phyloP scores from a whole-genome alignment of 2,888 invertebrate species.

The Sinhomidia bicolor region DNA sequence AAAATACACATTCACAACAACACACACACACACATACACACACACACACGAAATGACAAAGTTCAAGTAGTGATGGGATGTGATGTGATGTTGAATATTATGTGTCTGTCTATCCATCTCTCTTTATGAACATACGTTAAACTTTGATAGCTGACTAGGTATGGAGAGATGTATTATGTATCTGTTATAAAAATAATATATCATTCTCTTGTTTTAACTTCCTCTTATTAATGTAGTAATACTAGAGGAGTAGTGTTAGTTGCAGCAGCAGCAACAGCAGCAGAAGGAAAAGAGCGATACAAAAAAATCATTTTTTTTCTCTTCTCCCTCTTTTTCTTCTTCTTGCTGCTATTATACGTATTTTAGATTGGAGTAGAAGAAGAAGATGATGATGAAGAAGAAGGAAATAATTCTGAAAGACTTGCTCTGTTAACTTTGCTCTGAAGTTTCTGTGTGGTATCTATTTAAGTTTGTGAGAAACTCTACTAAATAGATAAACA shows the following conservation, averaged over 20 bases:
- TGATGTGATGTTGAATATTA: constrained; percentile 28
- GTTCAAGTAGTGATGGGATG: constrained; percentile 58
- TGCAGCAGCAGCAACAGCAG: background rate
- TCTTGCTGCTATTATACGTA: background rate
- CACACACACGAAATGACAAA: constrained; percentile 63
- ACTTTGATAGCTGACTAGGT: background rate
- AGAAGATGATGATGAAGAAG: background rate
- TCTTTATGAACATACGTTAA: background rate
- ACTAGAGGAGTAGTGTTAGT: background rate
- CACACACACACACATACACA: background rate
- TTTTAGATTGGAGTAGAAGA: background rate
- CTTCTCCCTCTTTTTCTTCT: background rate
- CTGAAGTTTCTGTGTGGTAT: constrained; percentile 21
- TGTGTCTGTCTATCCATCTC: constrained; percentile 49
- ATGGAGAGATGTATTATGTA: background rate
- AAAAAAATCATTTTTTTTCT: background rate
- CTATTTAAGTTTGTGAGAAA: constrained; percentile 3
- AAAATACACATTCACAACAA: background rate
- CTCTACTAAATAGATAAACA: background rate
- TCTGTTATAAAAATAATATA: background rate
- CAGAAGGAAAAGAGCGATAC: background rate
- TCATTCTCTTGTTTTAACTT: background rate
- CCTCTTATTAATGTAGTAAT: background rate
- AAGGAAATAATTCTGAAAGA: constrained; percentile 10
- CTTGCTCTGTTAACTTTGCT: background rate